Evolutionary conservation across 2,797 vertebrate species (phyloP).

Genomic region (Silurus lanzhouensis): DNA sequence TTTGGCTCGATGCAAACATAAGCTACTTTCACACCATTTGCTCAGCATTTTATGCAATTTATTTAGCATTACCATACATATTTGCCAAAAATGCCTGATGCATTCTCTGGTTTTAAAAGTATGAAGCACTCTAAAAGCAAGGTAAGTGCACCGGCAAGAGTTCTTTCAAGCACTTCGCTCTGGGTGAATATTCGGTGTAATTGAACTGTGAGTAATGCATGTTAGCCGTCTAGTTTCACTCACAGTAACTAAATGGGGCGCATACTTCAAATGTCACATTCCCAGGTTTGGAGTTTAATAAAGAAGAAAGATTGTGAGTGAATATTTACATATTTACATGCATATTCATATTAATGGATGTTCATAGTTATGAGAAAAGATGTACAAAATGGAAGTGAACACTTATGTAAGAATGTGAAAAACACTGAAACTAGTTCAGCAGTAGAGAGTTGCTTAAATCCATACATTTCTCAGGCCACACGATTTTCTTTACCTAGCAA

Average conservation of each 20-base stretch:
- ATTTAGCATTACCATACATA: conserved; percentile 32
- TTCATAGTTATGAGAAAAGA: not conserved
- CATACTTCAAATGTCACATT: conserved; percentile 13
- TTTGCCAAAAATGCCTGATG: conserved; percentile 21
- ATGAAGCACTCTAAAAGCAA: conserved; percentile 26
- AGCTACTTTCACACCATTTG: conserved; percentile 36
- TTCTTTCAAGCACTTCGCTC: conserved; percentile 22
- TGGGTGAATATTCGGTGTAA: conserved; percentile 33
- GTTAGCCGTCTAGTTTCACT: not conserved
- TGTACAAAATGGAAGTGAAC: not conserved
- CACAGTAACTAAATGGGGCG: not conserved
- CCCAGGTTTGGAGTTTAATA: not conserved
- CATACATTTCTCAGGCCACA: not conserved
- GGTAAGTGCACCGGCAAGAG: conserved; percentile 23
- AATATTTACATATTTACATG: conserved; percentile 9
- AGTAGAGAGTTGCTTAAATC: not conserved
- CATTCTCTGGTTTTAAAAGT: conserved; percentile 3
- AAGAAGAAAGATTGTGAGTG: not conserved
- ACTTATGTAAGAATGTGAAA: not conserved
- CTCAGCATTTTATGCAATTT: conserved; percentile 14
- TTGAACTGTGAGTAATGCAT: conserved; percentile 24
- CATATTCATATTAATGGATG: not conserved
- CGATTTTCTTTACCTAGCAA: not conserved
- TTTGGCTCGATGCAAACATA: conserved; percentile 1
- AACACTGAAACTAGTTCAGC: not conserved